Evolutionary conservation across 2,797 vertebrate genomes (phyloP).

Genomic region (Macropus fuliginosus): DNA sequence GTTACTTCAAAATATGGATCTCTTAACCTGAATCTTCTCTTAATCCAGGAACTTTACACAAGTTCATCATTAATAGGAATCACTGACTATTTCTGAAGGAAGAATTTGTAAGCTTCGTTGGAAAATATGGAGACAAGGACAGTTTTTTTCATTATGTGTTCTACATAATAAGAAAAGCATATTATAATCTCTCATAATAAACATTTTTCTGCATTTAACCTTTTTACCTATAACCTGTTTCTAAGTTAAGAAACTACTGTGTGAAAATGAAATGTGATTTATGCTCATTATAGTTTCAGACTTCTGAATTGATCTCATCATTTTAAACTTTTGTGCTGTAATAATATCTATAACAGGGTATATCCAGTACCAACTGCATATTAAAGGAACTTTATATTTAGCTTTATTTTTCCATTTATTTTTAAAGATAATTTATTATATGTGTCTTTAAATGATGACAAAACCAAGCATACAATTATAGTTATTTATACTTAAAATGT

Average conservation of each 20-base stretch:
- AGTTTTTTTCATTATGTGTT: conserved; percentile 30
- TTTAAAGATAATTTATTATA: background rate
- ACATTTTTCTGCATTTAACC: background rate
- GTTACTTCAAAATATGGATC: background rate
- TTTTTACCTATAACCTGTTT: background rate
- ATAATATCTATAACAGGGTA: background rate
- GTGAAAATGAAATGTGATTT: background rate
- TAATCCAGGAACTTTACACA: background rate
- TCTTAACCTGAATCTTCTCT: conserved; percentile 26
- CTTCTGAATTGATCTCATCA: background rate
- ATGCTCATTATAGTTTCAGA: background rate
- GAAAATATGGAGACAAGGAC: conserved; percentile 11
- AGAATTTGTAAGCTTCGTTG: background rate
- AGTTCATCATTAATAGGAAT: conserved; percentile 12
- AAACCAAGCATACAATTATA: background rate
- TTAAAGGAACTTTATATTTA: background rate
- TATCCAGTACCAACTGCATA: background rate
- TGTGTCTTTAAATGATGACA: background rate
- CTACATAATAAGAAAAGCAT: conserved; percentile 13
- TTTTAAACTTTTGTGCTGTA: conserved; percentile 4
- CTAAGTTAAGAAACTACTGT: background rate
- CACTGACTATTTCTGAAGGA: background rate
- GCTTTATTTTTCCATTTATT: background rate
- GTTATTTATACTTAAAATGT: background rate
- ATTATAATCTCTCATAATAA: conserved; percentile 27